Evolutionary conservation across 2,888 invertebrate genomes (phyloP).

Genomic region (Melanostoma scalare): DNA sequence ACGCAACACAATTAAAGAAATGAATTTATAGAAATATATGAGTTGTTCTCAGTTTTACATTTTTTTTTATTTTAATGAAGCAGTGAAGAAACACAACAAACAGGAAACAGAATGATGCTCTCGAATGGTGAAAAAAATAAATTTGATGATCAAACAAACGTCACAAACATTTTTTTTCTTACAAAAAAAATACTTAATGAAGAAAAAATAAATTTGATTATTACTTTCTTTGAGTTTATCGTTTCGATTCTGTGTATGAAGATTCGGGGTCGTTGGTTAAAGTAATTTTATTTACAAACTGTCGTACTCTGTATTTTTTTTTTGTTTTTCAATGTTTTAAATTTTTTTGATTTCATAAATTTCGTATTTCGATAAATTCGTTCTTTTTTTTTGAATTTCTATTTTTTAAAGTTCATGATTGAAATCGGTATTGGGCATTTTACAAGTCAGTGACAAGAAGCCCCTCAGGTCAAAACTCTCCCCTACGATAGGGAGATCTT

Average conservation of each 20-base stretch:
- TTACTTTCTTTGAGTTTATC: constrained; percentile 67
- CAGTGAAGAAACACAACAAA: constrained; percentile 58
- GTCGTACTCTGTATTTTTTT: constrained; percentile 28
- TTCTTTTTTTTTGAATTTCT: constrained; percentile 34
- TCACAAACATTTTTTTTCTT: constrained; percentile 46
- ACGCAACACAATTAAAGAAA: constrained; percentile 42
- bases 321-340: constrained; percentile 15
- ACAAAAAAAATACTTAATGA: constrained; percentile 27
- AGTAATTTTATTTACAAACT: constrained; percentile 76
- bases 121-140: constrained; percentile 30
- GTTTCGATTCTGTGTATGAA: constrained; percentile 42
- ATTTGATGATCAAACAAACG: constrained; percentile 63
- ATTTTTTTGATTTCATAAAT: constrained; percentile 39
- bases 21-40: constrained; percentile 35
- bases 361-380: constrained; percentile 43
- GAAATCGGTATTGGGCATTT: constrained; percentile 56
- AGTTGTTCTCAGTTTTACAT: background rate
- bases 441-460: constrained; percentile 80
- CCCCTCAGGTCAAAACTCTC: constrained; percentile 81
- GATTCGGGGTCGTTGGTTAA: constrained; percentile 62
- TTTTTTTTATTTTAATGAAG: constrained; percentile 45
- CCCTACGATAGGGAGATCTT: constrained; percentile 81
- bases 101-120: constrained; percentile 55
- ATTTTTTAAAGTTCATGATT: constrained; percentile 26
- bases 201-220: constrained; percentile 39